A percentile compares a stretch with the other conserved stretches of the same genome.
These are phyloP conservation scores for Lampropteryx suffumata DNA, from an alignment of 2,888 invertebrate species.

Conservation along the genomic window DNA sequence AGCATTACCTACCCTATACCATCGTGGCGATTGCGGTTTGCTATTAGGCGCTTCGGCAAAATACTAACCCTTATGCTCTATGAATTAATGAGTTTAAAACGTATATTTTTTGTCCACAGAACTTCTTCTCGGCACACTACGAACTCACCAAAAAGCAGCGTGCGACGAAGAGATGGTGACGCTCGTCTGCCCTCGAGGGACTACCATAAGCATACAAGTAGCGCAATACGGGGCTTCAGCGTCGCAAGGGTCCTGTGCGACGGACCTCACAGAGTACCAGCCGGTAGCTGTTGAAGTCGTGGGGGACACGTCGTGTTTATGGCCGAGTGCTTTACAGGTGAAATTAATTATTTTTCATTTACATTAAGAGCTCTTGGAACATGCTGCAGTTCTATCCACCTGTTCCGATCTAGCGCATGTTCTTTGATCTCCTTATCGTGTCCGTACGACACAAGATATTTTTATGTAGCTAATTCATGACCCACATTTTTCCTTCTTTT, in stretches of 20 bases:
- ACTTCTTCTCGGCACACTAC: conserved; percentile 93
- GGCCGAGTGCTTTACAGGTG: conserved; percentile 92
- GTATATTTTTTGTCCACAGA: conserved; percentile 81
- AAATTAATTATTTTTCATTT: conserved; percentile 20
- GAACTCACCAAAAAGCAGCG: conserved; percentile 95
- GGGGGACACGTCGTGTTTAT: conserved; percentile 87
- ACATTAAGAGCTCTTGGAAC: too few species aligned
- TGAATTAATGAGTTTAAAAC: neutral
- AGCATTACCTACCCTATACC: too few species aligned
- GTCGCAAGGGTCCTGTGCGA: conserved; percentile 74
- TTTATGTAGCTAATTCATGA: too few species aligned
- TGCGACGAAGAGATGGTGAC: conserved; percentile 95
- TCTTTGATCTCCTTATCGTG: too few species aligned
- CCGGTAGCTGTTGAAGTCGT: conserved; percentile 78
- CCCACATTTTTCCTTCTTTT: too few species aligned
- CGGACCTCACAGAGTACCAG: conserved; percentile 76
- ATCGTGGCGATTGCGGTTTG: too few species aligned
- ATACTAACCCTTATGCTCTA: too few species aligned
- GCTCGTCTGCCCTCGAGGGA: conserved; percentile 94
- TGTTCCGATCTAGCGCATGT: too few species aligned
- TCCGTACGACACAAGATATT: too few species aligned
- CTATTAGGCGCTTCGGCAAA: too few species aligned
- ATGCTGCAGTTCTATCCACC: too few species aligned
- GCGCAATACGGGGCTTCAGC: conserved; percentile 93
- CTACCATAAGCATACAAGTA: conserved; percentile 94